These are phyloP conservation scores for Carapus acus DNA, from an alignment of 2,797 vertebrate genomes.

Conservation along the genomic window DNA sequence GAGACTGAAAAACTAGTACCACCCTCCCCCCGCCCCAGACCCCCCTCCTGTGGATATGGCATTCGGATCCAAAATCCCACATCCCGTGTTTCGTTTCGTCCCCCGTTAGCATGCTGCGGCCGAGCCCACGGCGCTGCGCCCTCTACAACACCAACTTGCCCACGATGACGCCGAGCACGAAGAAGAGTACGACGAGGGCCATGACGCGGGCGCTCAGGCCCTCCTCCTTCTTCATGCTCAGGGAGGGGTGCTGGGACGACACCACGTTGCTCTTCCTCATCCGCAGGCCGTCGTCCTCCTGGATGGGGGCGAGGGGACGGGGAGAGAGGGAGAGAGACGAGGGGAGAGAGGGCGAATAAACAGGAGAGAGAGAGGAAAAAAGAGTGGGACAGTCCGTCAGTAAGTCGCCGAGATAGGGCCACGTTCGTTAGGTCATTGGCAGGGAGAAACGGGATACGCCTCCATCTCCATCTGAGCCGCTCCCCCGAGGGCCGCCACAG, in stretches of 20 bases:
- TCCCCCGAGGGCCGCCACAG: conserved; percentile 46
- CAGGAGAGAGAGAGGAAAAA: too few relatives aligned
- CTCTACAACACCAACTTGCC: conserved; percentile 96
- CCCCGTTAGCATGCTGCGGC: conserved; percentile 71
- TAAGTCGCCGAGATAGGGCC: conserved; percentile 42
- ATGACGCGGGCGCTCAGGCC: conserved; percentile 83
- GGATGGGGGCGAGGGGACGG: too few relatives aligned
- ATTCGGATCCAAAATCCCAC: conserved; percentile 77
- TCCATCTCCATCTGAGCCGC: conserved; percentile 52
- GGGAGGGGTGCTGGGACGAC: conserved; percentile 76
- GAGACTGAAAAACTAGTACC: conserved; percentile 76
- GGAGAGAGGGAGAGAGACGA: not conserved
- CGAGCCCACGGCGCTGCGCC: conserved; percentile 56
- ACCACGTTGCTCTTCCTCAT: conserved; percentile 86
- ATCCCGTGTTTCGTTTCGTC: conserved; percentile 65
- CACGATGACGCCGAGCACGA: conserved; percentile 89
- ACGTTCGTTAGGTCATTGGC: conserved; percentile 51
- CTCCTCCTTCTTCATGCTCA: conserved; percentile 82
- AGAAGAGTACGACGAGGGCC: conserved; percentile 89
- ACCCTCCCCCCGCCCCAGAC: too few relatives aligned
- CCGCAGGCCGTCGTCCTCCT: conserved; percentile 94
- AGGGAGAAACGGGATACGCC: conserved; percentile 58
- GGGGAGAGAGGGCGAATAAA: not conserved
- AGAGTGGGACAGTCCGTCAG: conserved; percentile 20
- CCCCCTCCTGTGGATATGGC: conserved; percentile 79